Conservation (phyloP, 2,113 vertebrate genomes). For the Brevimyrus niger region DNA sequence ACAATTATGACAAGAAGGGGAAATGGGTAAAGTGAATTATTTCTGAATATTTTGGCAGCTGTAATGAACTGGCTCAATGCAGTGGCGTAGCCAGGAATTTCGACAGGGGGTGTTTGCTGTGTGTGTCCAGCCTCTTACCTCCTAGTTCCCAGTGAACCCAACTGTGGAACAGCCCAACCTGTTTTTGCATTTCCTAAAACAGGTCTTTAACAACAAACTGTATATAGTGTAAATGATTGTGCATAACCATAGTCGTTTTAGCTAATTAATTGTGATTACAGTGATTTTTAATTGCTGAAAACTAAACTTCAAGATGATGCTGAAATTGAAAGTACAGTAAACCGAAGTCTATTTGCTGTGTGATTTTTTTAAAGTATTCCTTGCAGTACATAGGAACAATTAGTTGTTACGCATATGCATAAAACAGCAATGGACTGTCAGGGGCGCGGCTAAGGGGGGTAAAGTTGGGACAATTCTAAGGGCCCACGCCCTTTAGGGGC, state of each 20-base stretch:
- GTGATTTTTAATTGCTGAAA: neutral
- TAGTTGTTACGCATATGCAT: neutral
- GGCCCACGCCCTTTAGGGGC: no score
- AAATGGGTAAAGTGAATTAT: neutral
- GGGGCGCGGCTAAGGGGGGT: no score
- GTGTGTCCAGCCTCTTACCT: neutral
- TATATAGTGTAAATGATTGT: no score
- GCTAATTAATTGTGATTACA: neutral
- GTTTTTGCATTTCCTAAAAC: neutral
- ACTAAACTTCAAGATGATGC: neutral
- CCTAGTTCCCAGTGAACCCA: neutral
- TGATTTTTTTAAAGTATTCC: no score
- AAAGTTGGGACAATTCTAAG: no score
- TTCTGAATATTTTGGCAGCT: neutral
- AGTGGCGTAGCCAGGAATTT: neutral
- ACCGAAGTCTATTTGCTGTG: neutral
- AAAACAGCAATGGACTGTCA: neutral
- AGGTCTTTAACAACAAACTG: neutral
- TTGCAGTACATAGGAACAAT: neutral
- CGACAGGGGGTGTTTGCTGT: neutral
- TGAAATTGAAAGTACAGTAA: neutral
- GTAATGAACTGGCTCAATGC: neutral
- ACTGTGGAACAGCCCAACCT: no score
- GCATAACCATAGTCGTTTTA: neutral
- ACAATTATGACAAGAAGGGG: neutral